Conservation (phyloP, 1,140 invertebrate genomes). For the Protaetia brevitarsis region DNA sequence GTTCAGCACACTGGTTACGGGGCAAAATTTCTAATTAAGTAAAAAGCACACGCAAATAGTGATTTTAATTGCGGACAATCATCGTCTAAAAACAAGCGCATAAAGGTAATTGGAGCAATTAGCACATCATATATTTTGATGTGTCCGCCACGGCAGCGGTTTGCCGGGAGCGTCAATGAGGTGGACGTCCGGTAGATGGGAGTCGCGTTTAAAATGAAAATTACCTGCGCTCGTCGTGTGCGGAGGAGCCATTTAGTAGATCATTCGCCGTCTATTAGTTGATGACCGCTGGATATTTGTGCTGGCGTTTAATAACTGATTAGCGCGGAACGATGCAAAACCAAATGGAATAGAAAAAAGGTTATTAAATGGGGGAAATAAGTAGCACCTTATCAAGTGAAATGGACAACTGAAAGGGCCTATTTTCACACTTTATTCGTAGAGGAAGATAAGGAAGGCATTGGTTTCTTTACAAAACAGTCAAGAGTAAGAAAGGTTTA, state of each 20-base stretch:
- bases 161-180: background rate
- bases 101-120: constrained; percentile 30
- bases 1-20: too few relatives aligned
- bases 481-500: too few relatives aligned
- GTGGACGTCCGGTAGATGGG: background rate
- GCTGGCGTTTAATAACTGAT: background rate
- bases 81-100: constrained; percentile 25
- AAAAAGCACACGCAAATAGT: constrained; percentile 27
- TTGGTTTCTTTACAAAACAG: too few relatives aligned
- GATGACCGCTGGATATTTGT: background rate
- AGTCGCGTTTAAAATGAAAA: constrained; percentile 22
- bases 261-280: constrained; percentile 16
- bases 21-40: constrained; percentile 25
- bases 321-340: too few relatives aligned
- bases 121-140: constrained; percentile 18
- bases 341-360: too few relatives aligned
- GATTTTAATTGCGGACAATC: constrained; percentile 31
- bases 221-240: background rate
- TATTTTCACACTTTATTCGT: too few relatives aligned
- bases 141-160: background rate
- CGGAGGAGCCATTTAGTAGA: background rate
- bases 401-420: too few relatives aligned
- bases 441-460: too few relatives aligned
- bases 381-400: too few relatives aligned
- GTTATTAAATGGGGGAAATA: too few relatives aligned